Conservation (phyloP, 2,797 vertebrate genomes). For the Lophius americanus region DNA sequence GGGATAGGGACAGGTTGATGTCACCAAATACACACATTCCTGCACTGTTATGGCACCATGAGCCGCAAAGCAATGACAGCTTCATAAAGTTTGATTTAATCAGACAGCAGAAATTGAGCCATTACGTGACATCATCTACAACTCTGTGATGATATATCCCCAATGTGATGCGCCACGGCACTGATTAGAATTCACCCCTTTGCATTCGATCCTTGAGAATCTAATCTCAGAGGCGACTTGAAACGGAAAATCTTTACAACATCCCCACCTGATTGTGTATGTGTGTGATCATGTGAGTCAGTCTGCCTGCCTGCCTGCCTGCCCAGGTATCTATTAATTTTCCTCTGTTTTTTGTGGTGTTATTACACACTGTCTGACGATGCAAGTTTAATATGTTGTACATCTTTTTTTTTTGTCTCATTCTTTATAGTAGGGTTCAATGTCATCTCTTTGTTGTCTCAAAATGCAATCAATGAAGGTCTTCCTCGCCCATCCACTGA, state of each 20-base stretch:
- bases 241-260: slow-evolving; percentile 45
- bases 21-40: slow-evolving; percentile 68
- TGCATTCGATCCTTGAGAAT: slow-evolving; percentile 59
- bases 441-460: slow-evolving; percentile 83
- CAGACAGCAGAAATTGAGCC: slow-evolving; percentile 76
- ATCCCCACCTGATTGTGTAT: slow-evolving; percentile 25
- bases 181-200: slow-evolving; percentile 76
- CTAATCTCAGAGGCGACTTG: slow-evolving; percentile 60
- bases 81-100: slow-evolving; percentile 85
- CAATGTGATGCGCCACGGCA: slow-evolving; percentile 58
- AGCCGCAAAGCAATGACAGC: slow-evolving; percentile 75
- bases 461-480: slow-evolving; percentile 86
- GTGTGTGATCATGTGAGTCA: slow-evolving; percentile 8
- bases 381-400: slow-evolving; percentile 68
- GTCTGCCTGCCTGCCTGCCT: slow-evolving; percentile 27
- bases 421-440: slow-evolving; percentile 71
- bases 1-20: slow-evolving; percentile 47
- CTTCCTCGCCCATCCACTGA: slow-evolving; percentile 80
- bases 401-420: slow-evolving; percentile 60
- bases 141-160: slow-evolving; percentile 72
- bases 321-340: slow-evolving; percentile 63
- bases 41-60: slow-evolving; percentile 73
- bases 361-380: slow-evolving; percentile 54
- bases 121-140: slow-evolving; percentile 79
- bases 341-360: slow-evolving; percentile 50